A percentile compares a stretch with the other conserved stretches of the same genome.
Evolutionary conservation across 2,797 vertebrate genomes (phyloP).

Genomic region (Podarcis lilfordi): DNA sequence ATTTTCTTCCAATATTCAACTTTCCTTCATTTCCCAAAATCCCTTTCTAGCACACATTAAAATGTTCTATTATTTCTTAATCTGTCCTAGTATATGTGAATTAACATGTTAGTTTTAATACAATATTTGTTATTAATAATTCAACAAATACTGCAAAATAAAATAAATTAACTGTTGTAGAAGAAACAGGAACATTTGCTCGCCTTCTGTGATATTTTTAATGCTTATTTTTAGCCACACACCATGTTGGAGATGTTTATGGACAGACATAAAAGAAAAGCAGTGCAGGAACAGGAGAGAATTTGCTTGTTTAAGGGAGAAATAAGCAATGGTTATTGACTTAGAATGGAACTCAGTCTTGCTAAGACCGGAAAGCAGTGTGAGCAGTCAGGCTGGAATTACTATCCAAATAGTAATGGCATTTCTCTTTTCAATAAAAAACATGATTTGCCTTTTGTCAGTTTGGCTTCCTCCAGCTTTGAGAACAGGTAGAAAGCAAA

Average conservation of each 20-base stretch:
- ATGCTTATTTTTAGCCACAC: background rate
- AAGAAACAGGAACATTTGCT: background rate
- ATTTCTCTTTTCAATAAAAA: background rate
- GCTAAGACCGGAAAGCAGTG: background rate
- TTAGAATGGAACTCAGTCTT: background rate
- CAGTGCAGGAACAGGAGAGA: background rate
- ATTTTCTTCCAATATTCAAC: background rate
- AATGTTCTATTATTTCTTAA: background rate
- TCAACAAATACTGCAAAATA: no score
- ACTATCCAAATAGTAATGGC: background rate
- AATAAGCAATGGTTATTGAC: background rate
- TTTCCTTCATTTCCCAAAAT: background rate
- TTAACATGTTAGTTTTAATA: background rate
- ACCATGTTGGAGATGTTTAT: background rate
- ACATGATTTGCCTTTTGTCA: background rate
- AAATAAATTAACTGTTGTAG: background rate
- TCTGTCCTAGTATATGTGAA: background rate
- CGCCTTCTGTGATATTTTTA: background rate
- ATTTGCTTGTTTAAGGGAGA: background rate
- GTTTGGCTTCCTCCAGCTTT: background rate
- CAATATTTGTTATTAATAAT: background rate
- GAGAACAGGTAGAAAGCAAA: background rate
- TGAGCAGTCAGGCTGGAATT: background rate
- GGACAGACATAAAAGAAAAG: background rate
- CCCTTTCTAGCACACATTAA: background rate